Conservation (phyloP, 1,140 invertebrate genomes). For the Dendrolimus kikuchii region DNA sequence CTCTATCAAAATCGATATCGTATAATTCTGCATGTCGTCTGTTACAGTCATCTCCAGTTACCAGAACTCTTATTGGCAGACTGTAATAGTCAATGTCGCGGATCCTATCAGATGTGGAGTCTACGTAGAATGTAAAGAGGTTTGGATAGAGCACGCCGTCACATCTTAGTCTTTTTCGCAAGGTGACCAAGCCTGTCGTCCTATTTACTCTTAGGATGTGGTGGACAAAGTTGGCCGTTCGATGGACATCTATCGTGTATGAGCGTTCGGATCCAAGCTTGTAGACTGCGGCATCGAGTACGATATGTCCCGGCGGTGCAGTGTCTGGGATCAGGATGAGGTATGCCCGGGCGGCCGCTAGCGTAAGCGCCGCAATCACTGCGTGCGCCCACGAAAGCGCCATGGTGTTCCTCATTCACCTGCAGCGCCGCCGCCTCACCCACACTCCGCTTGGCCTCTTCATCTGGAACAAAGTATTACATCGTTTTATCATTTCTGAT, state of each 20-base stretch:
- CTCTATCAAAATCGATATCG: slow-evolving; percentile 68
- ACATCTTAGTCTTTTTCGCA: slow-evolving; percentile 83
- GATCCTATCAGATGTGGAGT: slow-evolving; percentile 85
- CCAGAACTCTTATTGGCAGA: slow-evolving; percentile 82
- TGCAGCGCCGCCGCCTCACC: slow-evolving; percentile 52
- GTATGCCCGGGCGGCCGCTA: slow-evolving; percentile 68
- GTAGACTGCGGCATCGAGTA: slow-evolving; percentile 87
- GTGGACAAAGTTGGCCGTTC: slow-evolving; percentile 86
- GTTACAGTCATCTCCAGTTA: slow-evolving; percentile 81
- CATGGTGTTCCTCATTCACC: slow-evolving; percentile 47
- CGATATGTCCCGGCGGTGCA: slow-evolving; percentile 76
- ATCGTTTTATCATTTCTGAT: no score
- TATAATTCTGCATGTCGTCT: slow-evolving; percentile 54
- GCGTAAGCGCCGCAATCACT: slow-evolving; percentile 31
- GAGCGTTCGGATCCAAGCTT: slow-evolving; percentile 80
- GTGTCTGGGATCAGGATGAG: slow-evolving; percentile 81
- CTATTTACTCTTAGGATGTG: slow-evolving; percentile 83
- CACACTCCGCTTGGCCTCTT: slow-evolving; percentile 29
- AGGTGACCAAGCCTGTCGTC: slow-evolving; percentile 80
- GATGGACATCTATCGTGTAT: slow-evolving; percentile 83
- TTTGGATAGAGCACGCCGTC: slow-evolving; percentile 87
- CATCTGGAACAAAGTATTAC: slow-evolving; percentile 41
- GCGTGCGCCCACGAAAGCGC: slow-evolving; percentile 35
- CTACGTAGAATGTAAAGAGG: slow-evolving; percentile 88
- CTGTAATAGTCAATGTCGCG: slow-evolving; percentile 89